phyloP scores from a whole-genome alignment of 2,113 vertebrate genomes.

The Nestor notabilis region DNA sequence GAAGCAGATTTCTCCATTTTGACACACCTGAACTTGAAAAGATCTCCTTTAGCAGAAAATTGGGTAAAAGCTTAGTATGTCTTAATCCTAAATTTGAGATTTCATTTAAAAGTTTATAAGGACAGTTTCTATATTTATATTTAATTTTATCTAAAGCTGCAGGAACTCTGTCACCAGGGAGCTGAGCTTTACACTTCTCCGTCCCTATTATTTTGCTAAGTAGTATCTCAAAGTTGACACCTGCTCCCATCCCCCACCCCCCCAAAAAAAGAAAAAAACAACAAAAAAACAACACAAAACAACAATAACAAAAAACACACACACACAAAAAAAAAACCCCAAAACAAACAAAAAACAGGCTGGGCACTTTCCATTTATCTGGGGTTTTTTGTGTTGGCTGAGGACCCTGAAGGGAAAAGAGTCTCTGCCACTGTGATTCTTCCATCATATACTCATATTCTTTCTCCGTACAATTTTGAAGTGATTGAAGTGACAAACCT shows the following conservation, averaged over 20 bases:
- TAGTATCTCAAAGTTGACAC: background rate
- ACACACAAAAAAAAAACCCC: background rate
- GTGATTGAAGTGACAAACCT: background rate
- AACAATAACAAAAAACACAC: background rate
- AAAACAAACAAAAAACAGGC: background rate
- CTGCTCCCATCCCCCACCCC: too few species aligned
- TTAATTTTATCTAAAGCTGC: conserved; percentile 58
- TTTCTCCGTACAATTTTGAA: background rate
- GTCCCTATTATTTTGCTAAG: background rate
- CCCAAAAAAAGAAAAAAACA: background rate
- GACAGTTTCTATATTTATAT: conserved; percentile 7
- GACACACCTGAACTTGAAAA: conserved; percentile 49
- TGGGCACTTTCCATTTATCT: background rate
- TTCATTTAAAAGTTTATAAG: conserved; percentile 41
- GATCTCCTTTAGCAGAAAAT: conserved; percentile 62
- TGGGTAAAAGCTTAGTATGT: conserved; percentile 42
- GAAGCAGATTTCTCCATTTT: conserved; percentile 61
- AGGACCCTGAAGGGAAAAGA: background rate
- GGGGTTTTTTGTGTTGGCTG: background rate
- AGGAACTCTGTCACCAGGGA: background rate
- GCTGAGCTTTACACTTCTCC: background rate
- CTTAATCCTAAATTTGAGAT: conserved; percentile 57
- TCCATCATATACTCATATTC: background rate
- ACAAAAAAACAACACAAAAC: background rate
- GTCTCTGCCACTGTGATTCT: background rate